Evolutionary conservation across 1,140 invertebrate genomes (phyloP).

Genomic region (Apis laboriosa): DNA sequence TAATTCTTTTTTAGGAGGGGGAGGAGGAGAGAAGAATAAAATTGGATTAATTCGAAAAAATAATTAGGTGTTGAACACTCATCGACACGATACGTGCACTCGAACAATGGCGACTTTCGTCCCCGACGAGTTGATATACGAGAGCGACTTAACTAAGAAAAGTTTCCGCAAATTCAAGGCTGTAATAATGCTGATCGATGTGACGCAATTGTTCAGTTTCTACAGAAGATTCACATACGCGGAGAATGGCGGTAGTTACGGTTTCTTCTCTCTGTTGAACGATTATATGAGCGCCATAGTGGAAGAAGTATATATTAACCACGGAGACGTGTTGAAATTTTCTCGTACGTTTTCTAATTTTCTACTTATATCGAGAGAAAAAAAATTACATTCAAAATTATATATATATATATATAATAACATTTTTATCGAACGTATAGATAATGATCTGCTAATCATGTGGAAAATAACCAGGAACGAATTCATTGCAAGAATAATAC

Average conservation of each 20-base stretch:
- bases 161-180: constrained; percentile 37
- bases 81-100: constrained; percentile 33
- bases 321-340: constrained; percentile 73
- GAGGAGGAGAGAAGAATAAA: background rate
- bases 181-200: constrained; percentile 54
- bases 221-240: constrained; percentile 60
- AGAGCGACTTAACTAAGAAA: constrained; percentile 43
- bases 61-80: constrained; percentile 46
- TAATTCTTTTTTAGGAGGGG: constrained; percentile 1
- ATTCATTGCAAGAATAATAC: constrained; percentile 50
- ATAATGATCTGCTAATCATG: constrained; percentile 63
- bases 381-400: no score
- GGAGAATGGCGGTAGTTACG: constrained; percentile 65
- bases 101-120: constrained; percentile 64
- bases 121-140: constrained; percentile 64
- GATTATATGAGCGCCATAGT: constrained; percentile 61
- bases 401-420: no score
- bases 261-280: constrained; percentile 65
- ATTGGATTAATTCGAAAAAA: no score
- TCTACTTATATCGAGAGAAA: no score
- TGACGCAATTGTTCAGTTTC: constrained; percentile 49
- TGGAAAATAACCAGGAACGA: constrained; percentile 67
- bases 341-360: constrained; percentile 41
- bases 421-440: constrained; percentile 27
- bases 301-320: constrained; percentile 63